Evolutionary conservation across 2,113 vertebrate species (phyloP), one percentile per base, ranked within the genome.

Genomic region (Hemibagrus wyckioides): DNA sequence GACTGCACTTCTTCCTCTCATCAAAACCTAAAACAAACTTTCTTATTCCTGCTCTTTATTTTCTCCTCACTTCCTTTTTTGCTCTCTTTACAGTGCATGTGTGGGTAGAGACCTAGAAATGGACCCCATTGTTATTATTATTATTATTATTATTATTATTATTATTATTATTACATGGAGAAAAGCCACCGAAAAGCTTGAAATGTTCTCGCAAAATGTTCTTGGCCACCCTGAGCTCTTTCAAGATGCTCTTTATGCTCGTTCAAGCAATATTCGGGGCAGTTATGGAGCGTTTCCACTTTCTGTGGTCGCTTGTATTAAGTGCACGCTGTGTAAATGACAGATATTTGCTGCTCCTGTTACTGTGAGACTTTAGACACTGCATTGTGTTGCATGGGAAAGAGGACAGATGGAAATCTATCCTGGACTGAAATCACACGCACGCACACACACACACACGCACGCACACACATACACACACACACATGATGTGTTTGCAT

Each of bases 361-460:
- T 87, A 87, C 81, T 48, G 75, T n/a, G 90, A 77, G 90, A 86
- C 44, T 1, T 48, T 94, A 94, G 92, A 93, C 77, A 80, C 25
- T 90, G 91, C 93, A 91, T 95, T 95, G 93, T 94, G 92, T 94
- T 94, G 88, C 94, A 92, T 94, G 94, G 95, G 94, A 95, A 96
- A 92, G 93, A 92, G 95, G 94, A 92, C 94, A 90, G 85, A 92
- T 89, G 93, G 92, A 94, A 94, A 93, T 79, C 85, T 81, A 83
- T 80, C 93, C 91, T 56, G 52, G 41, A 77, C 75, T 25, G 80
- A 73, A 48, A 59, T 50, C 83, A 21, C 80, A 76, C 23, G 48
- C 33, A 11, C 23, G 13, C 36, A 73, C 25, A 52, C 76, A 33
- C 63, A 48, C 83, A 23, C 80, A 85, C 28, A 80, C 69, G 65